These are phyloP conservation scores for Brachycybe producta DNA, from an alignment of 2,888 invertebrate genomes.

Conservation along the genomic window DNA sequence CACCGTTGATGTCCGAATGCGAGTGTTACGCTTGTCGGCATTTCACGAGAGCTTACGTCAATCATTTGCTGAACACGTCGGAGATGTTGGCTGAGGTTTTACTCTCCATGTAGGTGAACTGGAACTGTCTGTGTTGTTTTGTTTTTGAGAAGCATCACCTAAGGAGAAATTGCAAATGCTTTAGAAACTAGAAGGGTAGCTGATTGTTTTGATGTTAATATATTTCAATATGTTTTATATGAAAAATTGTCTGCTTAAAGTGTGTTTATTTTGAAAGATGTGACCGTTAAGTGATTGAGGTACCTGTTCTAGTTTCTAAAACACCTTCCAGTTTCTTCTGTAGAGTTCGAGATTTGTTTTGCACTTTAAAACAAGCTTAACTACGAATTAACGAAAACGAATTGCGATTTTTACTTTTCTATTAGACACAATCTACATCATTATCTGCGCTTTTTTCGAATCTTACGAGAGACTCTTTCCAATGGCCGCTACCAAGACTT, in stretches of 20 bases:
- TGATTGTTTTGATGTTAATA: background rate
- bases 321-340: too few species aligned
- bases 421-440: conserved; percentile 12
- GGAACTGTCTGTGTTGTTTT: background rate
- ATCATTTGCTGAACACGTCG: conserved; percentile 4
- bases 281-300: too few species aligned
- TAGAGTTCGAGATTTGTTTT: too few species aligned
- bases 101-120: conserved; percentile 7
- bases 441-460: conserved; percentile 3
- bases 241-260: background rate
- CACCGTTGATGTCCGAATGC: conserved; percentile 1
- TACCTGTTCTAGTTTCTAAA: too few species aligned
- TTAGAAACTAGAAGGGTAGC: too few species aligned
- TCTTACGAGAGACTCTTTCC: background rate
- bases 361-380: too few species aligned
- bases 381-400: too few species aligned
- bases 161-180: too few species aligned
- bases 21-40: conserved; percentile 9
- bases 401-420: background rate
- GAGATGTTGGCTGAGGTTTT: conserved; percentile 12
- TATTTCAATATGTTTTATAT: background rate
- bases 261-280: background rate
- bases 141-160: too few species aligned
- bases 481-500: background rate
- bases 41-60: conserved; percentile 9